Percentiles rank a stretch among this genome's conserved stretches.
Conservation (phyloP, 2,888 invertebrate genomes). For the Leptarthrus brevirostris region DNA sequence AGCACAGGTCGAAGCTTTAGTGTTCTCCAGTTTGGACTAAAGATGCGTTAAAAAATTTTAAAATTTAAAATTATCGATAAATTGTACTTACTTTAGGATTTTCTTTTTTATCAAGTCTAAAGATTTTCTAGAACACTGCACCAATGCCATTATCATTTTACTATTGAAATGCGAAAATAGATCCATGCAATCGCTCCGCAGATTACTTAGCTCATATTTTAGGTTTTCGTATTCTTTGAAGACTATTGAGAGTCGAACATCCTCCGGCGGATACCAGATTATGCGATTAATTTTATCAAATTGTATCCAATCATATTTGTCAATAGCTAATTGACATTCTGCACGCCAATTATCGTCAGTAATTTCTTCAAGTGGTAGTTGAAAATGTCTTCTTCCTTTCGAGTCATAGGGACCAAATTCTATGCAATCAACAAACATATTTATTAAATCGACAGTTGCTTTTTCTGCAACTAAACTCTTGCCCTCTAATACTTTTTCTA, state of each 20-base stretch:
- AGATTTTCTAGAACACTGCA: conserved; percentile 79
- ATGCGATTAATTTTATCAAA: conserved; percentile 64
- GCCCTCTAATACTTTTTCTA: conserved; percentile 69
- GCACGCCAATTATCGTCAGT: conserved; percentile 65
- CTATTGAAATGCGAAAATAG: conserved; percentile 83
- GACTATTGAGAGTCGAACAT: conserved; percentile 58
- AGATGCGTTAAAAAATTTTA: neutral
- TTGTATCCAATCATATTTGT: conserved; percentile 66
- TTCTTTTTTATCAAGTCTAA: conserved; percentile 76
- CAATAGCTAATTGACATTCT: conserved; percentile 62
- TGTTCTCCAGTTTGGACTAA: conserved; percentile 60
- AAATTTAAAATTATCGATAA: neutral
- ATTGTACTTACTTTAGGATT: conserved; percentile 13
- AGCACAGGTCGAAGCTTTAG: conserved; percentile 58
- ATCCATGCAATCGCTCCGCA: conserved; percentile 82
- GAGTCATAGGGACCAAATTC: conserved; percentile 65
- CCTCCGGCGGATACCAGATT: conserved; percentile 61
- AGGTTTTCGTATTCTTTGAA: conserved; percentile 75
- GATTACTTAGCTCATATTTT: conserved; percentile 71
- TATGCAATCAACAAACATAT: conserved; percentile 76
- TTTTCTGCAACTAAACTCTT: conserved; percentile 78
- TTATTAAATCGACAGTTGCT: conserved; percentile 80
- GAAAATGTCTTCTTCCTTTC: conserved; percentile 70
- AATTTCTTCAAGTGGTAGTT: conserved; percentile 73
- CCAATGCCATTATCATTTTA: conserved; percentile 78